Conservation (phyloP, 2,797 vertebrate genomes). For the Lacerta agilis region DNA sequence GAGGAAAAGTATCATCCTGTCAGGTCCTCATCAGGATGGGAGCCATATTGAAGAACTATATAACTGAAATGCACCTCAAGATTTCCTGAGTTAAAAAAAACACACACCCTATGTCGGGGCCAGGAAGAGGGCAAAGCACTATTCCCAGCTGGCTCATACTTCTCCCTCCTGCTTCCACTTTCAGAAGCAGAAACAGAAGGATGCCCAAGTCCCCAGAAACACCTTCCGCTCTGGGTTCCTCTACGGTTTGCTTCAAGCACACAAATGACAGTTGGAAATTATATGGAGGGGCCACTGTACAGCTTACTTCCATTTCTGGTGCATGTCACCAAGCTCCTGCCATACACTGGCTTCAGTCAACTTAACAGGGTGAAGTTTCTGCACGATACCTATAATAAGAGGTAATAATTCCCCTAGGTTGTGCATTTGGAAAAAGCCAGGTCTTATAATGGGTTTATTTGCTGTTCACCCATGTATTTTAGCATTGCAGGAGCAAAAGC, state of each 20-base stretch:
- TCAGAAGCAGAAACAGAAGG: neutral
- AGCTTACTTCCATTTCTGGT: neutral
- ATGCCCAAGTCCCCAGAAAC: neutral
- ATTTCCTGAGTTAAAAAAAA: neutral
- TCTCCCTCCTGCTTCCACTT: neutral
- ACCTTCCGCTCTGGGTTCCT: neutral
- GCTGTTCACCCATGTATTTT: neutral
- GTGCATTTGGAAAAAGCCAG: neutral
- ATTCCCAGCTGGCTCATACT: neutral
- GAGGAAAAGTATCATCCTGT: conserved; percentile 18
- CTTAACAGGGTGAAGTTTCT: neutral
- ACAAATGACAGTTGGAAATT: neutral
- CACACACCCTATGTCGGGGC: neutral
- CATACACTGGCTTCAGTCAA: neutral
- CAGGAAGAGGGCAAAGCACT: neutral
- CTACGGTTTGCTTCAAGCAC: neutral
- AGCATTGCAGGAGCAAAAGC: neutral
- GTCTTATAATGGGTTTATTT: neutral
- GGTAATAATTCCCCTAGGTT: neutral
- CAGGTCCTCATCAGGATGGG: neutral
- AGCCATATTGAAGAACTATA: neutral
- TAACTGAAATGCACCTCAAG: neutral
- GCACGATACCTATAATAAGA: neutral
- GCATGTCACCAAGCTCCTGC: neutral
- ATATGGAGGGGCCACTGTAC: no score